Evolutionary conservation across 2,888 invertebrate genomes (phyloP), one percentile per base, ranked within the genome.

Genomic region (Mythimna pallens): DNA sequence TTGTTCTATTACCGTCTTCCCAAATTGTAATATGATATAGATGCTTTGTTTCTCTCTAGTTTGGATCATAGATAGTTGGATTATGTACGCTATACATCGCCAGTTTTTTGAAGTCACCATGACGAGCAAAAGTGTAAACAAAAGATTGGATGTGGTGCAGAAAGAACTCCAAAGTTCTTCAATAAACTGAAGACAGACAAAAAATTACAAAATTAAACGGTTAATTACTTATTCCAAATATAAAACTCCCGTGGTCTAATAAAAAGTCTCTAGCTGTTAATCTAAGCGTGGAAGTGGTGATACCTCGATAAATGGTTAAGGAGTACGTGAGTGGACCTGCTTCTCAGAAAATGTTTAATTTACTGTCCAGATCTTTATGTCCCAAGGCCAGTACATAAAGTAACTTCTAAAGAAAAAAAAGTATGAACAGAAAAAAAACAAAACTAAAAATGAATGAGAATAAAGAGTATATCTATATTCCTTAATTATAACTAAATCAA

Each of bases 1-100:
- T 79, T 67, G 85, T 88, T 87, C 84, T 88, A 90, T 89, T 88
- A 88, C 80, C 77, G 89, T 91, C 86, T 83, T 80, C 82, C 80
- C 75, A 85, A 89, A 88, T 82, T 86, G 90, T 88, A 91, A 92
- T 78, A 67, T 68, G 89, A 92, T 76, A 70, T 74, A 72, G 76
- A 80, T 76, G 80, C 76, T 88, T 87, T 86, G 86, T 87, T 87
- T 78, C 72, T 85, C 87, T 73, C 66, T 74, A 70, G 76, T 72
- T 72, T 57, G 67, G 50, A 57, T 69, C 64, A 66, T 40, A 52
- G 71, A 55, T 47, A 61, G 47, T 61, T 61, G 52, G 50, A 58
- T 52, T 30, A 20, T 69, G 63, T 74, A 68, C 43, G 54, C 6
- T 70, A 10, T 85, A 72, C 80, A 85, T 80, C 57, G 47, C 83